These are phyloP conservation scores for Epizoanthus fatuus DNA, from an alignment of 92 coral and sea anemone species.

Conservation along the genomic window DNA sequence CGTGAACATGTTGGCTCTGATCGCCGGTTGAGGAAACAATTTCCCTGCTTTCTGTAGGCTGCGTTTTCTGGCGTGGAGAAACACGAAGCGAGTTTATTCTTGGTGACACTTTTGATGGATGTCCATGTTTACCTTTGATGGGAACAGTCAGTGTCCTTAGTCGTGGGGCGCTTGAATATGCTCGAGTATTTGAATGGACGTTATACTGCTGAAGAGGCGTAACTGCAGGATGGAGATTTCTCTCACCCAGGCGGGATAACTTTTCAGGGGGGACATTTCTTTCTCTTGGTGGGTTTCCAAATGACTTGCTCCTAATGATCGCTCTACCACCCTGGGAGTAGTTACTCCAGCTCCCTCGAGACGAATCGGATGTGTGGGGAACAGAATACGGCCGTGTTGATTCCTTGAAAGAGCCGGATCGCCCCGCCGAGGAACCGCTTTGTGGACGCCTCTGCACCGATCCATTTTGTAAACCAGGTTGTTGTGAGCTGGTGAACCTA, in stretches of 20 bases:
- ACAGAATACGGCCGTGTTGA: conserved; percentile 26
- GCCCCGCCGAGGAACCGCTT: conserved; percentile 13
- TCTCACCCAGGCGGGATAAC: background rate
- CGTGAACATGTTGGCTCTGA: conserved; percentile 19
- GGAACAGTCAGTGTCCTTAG: conserved; percentile 27
- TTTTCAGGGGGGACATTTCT: conserved; percentile 2
- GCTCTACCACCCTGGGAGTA: background rate
- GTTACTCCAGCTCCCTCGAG: background rate
- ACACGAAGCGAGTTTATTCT: conserved; percentile 4
- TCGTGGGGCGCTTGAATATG: conserved; percentile 1
- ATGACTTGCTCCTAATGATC: conserved; percentile 18
- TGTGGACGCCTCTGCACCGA: conserved; percentile 10
- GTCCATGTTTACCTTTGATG: conserved; percentile 4
- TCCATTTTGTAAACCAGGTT: background rate
- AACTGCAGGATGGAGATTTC: background rate
- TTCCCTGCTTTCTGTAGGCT: background rate
- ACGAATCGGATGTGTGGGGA: conserved; percentile 1
- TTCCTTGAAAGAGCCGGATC: conserved; percentile 28
- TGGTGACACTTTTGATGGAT: background rate
- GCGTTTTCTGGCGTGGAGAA: background rate
- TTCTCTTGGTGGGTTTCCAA: conserved; percentile 26
- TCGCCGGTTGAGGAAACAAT: background rate
- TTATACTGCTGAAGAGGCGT: conserved; percentile 10
- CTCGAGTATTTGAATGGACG: conserved; percentile 5
- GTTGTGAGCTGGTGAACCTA: background rate